Evolutionary conservation across 2,797 vertebrate species (phyloP), one percentile per base, ranked within the genome.

Genomic region (Lindbergichthys nudifrons): DNA sequence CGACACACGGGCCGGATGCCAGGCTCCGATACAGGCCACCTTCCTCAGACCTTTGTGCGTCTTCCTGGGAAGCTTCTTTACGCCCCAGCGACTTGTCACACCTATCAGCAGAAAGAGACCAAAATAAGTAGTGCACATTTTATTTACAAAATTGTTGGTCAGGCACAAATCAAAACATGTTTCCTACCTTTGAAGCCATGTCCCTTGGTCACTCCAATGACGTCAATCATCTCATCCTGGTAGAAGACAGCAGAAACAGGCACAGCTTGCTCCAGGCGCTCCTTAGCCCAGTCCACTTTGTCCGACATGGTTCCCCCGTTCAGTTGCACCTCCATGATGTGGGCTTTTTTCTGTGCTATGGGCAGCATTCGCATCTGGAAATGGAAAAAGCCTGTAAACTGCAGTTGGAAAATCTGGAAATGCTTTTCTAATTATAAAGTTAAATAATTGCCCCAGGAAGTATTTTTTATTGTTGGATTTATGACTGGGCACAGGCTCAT

Each of bases 31-130:
- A 71, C 97, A 98, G 52, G 97, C 97, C 65, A 99, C 97, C 75
- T 99, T 99, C 54, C 97, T 92, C 78, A 99, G 90, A 14, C 98
- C 97, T 70, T 98, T 99, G 92, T 99, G 98, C 0, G 98, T 99
- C 92, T 99, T 99, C 83, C 98, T 94, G 1, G 97, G 97, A 10
- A 99, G 96, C 85, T 98, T 98, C 92, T 99, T 99, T 45, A 95
- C 92, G 71, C 92, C 95, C 97, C 97, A 99, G 21, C 97, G 96
- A 72, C 95, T 97, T 0, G 96, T 99, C 69, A 99, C 97, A 43
- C 98, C 98, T 98, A 39, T 50, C 50, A 42, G 11, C 43, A 72
- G 21, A 72, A 12, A 78, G 3, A 62, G 2, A 5, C 56, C 47
- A 53, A 23, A 19, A 3, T 26, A 46, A 11, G 5, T 26, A 36